Evolutionary conservation across 2,797 vertebrate species (phyloP), one percentile per base, ranked within the genome.

Genomic region (Spinus olivaceus): DNA sequence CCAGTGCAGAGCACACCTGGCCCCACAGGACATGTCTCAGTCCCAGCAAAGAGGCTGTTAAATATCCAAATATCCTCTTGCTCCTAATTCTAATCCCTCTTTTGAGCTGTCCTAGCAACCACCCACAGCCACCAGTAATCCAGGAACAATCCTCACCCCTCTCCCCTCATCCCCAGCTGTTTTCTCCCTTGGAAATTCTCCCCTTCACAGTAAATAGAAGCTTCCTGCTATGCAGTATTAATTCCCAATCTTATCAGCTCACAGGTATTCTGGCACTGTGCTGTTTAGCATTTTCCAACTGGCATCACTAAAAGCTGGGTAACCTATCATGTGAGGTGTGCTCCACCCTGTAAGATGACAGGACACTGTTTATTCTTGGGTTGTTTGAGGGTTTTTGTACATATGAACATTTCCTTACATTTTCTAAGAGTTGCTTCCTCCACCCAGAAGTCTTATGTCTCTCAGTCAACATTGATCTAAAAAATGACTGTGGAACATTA

Each of bases 11-110:
- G 17, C 54, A 6, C 0, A 1, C 30, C 9, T 14, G 37, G 14
- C 10, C 39, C 28, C 64, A 12, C 10, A 32, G 51, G 22, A 61
- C 18, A 3, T 0, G 0, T 3, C 25, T 6, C 11, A 14, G 59
- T 32, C 51, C 25, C 2, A 7, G 37, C 6, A 57, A 14, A 10
- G 51, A 42, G 53, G 19, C 16, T 51, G n/a, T 16, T 9, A 50
- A 16, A 59, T 27, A 27, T 6, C 46, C 32, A 67, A 35, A n/a
- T 2, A 28, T 0, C 3, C 0, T 6, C 28, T 2, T 27, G 14
- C 6, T 54, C 24, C 42, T 53, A 2, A n/a, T 4, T 46, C 22
- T 2, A 5, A 10, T 13, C 44, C 28, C 22, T 60, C 42, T 49
- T 39, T 12, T 8, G 20, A 84, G 42, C 54, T 37, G 73, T 37